Evolutionary conservation across 2,113 vertebrate genomes (phyloP).

Genomic region (Anguilla rostrata): DNA sequence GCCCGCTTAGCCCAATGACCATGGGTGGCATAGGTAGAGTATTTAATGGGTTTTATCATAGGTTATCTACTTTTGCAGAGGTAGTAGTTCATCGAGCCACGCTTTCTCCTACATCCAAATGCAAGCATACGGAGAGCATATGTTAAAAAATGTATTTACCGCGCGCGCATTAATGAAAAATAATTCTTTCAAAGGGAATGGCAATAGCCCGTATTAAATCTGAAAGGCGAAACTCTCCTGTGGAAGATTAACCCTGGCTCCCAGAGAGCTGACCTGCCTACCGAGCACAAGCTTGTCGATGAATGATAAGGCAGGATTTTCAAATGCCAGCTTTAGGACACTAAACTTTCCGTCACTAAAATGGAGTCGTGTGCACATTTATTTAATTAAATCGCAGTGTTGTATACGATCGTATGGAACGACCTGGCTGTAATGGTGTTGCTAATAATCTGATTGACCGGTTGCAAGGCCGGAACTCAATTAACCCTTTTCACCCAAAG

Average conservation of each 20-base stretch:
- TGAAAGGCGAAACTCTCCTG: not conserved
- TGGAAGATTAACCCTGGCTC: not conserved
- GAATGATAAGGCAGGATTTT: not conserved
- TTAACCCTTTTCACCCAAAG: not conserved
- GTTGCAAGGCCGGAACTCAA: not conserved
- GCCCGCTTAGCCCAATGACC: not conserved
- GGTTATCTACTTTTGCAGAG: not conserved
- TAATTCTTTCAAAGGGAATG: not conserved
- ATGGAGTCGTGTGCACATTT: not conserved
- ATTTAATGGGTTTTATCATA: not conserved
- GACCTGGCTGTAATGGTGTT: not conserved
- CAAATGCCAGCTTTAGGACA: not conserved
- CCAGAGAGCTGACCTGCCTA: not conserved
- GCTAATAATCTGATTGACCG: not conserved
- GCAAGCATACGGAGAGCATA: not conserved
- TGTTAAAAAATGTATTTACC: not conserved
- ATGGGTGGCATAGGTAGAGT: not conserved
- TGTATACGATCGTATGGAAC: not conserved
- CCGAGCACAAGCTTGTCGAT: not conserved
- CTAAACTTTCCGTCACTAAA: not conserved
- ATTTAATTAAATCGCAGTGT: not conserved
- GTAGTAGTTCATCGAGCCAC: not conserved
- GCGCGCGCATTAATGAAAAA: not conserved
- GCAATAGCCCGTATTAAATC: not conserved
- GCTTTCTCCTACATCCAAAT: not conserved